Evolutionary conservation across 2,888 invertebrate genomes (phyloP), one percentile per base, ranked within the genome.

Genomic region (Heteromurus nitidus): DNA sequence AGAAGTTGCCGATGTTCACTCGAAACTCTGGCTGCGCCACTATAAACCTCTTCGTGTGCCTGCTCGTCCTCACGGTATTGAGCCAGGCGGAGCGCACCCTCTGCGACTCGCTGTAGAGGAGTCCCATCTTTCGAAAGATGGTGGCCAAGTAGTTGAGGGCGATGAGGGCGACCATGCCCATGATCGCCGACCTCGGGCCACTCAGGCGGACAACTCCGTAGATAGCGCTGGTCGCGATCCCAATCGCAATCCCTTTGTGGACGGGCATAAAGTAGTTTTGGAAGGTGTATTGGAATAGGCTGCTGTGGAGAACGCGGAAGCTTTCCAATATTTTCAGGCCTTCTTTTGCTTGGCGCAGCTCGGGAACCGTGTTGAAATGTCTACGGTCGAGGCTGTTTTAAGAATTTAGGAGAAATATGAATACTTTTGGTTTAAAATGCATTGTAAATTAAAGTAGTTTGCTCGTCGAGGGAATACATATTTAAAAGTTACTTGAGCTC

Each of bases 151-250:
- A 77, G 16, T 28, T 9, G 11, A 70, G 24, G n/a, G 18, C 11
- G 3, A 77, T 30, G 0, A 60, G 9, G 0, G 77, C 62, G 16
- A 55, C 70, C 0, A 69, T 20, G 3, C 58, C 77, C 77, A 77
- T 70, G 20, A 60, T 60, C 20, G 70, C 60, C 11, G 69, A 62
- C 42, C 62, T 28, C 2, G 77, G 69, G 1, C 77, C 77, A 16
- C 2, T 60, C 16, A 77, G 26, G 60, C 47, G 55, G 5, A 77
- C 24, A 18, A 58, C 26, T 0, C 77, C 77, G 22, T 62, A 77
- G 22, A 70, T 47, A 5, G 58, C 64, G 16, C 53, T 22, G 0
- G 31, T 31, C 18, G 77, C 60, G n/a, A 77, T 62, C 2, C 44
- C n/a, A 22, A 62, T 31, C 7, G 36, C 26, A 0, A 44, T 3